Evolutionary conservation across 2,113 vertebrate genomes (phyloP).

Genomic region (Crypturellus undulatus): DNA sequence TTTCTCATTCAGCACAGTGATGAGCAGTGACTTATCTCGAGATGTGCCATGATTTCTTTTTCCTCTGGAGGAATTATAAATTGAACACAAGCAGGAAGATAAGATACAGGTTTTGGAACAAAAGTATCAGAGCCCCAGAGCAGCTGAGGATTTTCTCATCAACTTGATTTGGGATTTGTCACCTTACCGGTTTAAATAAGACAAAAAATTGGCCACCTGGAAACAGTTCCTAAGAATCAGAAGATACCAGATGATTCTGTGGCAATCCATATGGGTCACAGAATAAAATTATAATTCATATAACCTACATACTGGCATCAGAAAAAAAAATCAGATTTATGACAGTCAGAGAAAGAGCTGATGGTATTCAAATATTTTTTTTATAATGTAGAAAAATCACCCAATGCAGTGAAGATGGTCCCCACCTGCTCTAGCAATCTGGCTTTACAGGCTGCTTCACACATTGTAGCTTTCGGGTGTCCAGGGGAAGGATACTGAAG

Average conservation of each 20-base stretch:
- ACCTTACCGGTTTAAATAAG: neutral
- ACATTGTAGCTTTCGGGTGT: neutral
- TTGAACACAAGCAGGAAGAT: neutral
- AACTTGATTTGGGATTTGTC: neutral
- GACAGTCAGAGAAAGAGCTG: neutral
- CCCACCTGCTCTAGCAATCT: no score
- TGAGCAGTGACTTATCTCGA: neutral
- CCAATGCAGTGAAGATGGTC: neutral
- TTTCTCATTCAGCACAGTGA: neutral
- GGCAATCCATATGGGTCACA: neutral
- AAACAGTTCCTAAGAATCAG: neutral
- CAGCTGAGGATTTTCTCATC: neutral
- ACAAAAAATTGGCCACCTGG: neutral
- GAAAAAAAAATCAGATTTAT: neutral
- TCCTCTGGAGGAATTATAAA: constrained; percentile 10
- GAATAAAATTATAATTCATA: neutral
- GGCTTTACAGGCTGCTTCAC: neutral
- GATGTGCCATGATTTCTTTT: neutral
- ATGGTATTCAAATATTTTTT: neutral
- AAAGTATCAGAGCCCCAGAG: neutral
- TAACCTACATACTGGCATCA: neutral
- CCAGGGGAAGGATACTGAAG: neutral
- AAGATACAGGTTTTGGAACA: neutral
- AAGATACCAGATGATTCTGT: neutral
- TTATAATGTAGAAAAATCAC: neutral